phyloP scores from a whole-genome alignment of 1,140 invertebrate species.

The Anagrus nilaparvatae region DNA sequence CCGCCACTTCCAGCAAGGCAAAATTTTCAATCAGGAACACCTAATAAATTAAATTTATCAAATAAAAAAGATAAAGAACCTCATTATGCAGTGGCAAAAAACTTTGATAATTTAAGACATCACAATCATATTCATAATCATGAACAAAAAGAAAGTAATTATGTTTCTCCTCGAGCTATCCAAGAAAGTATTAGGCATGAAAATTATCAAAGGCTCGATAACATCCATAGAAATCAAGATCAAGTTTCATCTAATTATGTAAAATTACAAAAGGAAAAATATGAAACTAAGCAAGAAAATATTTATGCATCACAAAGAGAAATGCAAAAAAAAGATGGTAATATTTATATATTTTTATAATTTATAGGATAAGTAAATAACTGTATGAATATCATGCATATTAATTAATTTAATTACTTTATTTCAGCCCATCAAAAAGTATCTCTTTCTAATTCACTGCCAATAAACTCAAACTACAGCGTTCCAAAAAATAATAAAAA shows the following conservation, averaged over 20 bases:
- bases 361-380: not conserved
- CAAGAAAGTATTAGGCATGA: slow-evolving; percentile 32
- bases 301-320: slow-evolving; percentile 33
- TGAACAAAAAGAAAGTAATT: slow-evolving; percentile 33
- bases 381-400: not conserved
- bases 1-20: slow-evolving; percentile 46
- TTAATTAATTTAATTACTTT: not conserved
- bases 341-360: slow-evolving; percentile 13
- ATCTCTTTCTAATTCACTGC: slow-evolving; percentile 28
- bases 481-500: slow-evolving; percentile 32
- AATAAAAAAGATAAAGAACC: slow-evolving; percentile 33
- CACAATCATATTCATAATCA: slow-evolving; percentile 33
- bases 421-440: slow-evolving; percentile 29
- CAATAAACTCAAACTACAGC: slow-evolving; percentile 29
- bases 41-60: slow-evolving; percentile 20
- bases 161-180: slow-evolving; percentile 30
- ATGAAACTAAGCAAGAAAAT: slow-evolving; percentile 36
- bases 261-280: slow-evolving; percentile 37
- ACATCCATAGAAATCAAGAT: slow-evolving; percentile 25
- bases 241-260: slow-evolving; percentile 30
- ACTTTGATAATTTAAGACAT: slow-evolving; percentile 24
- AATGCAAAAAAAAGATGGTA: slow-evolving; percentile 31
- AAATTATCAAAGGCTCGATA: slow-evolving; percentile 34
- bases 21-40: slow-evolving; percentile 25
- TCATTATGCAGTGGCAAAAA: slow-evolving; percentile 27